A percentile compares a stretch with the other conserved stretches of the same genome.
These are phyloP conservation scores for Menidia beryllina DNA, from an alignment of 2,113 vertebrate species.

Conservation along the genomic window DNA sequence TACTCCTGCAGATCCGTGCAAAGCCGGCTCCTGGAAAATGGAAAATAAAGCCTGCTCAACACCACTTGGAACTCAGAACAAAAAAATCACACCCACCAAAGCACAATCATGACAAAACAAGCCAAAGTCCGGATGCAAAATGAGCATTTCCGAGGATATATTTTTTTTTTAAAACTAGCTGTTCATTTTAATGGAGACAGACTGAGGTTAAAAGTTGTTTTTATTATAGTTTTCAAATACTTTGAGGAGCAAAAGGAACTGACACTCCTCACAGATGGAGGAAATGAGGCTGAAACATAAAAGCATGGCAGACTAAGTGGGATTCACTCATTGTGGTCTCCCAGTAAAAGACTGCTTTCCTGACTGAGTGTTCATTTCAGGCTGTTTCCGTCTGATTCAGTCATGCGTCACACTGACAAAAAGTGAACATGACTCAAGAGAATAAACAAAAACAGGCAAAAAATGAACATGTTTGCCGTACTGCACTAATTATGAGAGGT, in stretches of 20 bases:
- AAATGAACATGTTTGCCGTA: constrained; percentile 7
- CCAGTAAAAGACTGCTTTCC: constrained; percentile 25
- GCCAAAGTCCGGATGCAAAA: no score
- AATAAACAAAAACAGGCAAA: constrained; percentile 45
- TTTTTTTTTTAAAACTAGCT: no score
- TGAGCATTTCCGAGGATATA: no score
- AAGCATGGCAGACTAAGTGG: constrained; percentile 47
- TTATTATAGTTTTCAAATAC: constrained; percentile 14
- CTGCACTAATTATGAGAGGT: constrained; percentile 4
- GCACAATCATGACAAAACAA: no score
- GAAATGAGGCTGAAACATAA: constrained; percentile 22
- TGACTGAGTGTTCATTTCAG: constrained; percentile 45
- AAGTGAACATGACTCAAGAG: constrained; percentile 42
- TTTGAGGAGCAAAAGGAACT: constrained; percentile 8
- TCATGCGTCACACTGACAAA: constrained; percentile 44
- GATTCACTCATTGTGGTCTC: constrained; percentile 45
- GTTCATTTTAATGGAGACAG: no score
- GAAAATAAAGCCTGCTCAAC: no score
- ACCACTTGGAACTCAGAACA: no score
- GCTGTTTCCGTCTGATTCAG: constrained; percentile 47
- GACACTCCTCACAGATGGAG: constrained; percentile 19
- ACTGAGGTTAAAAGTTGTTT: no score
- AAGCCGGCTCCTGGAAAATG: no score
- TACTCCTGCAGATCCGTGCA: no score
- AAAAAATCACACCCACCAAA: no score